Conservation (phyloP, 1,140 invertebrate species). For the Augochlora pura region DNA sequence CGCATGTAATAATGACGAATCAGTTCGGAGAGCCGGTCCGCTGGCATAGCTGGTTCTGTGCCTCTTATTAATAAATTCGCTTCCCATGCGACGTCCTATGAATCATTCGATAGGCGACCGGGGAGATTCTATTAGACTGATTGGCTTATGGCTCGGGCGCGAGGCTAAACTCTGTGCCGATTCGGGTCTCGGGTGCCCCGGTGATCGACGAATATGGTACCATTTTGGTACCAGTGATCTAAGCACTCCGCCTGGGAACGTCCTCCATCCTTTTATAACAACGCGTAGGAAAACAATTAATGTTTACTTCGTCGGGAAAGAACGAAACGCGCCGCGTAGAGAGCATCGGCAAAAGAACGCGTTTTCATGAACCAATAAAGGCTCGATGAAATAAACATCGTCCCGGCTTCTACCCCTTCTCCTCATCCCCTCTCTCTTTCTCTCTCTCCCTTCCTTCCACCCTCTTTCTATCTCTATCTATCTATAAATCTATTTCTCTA, state of each 20-base stretch:
- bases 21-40: conserved; percentile 41
- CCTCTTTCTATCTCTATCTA: too few species aligned
- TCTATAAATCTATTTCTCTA: too few species aligned
- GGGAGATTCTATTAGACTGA: conserved; percentile 69
- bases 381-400: not conserved
- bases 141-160: conserved; percentile 56
- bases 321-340: not conserved
- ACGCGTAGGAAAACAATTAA: conserved; percentile 26
- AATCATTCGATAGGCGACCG: conserved; percentile 67
- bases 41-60: conserved; percentile 43
- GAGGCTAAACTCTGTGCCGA: conserved; percentile 48
- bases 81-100: conserved; percentile 66
- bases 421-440: too few species aligned
- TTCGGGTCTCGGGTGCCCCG: conserved; percentile 54
- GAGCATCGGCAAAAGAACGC: not conserved
- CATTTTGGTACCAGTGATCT: not conserved
- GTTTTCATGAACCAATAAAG: conserved; percentile 25
- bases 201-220: not conserved
- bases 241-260: not conserved
- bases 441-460: too few species aligned
- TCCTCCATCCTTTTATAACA: conserved; percentile 7
- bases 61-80: conserved; percentile 67
- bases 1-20: conserved; percentile 66
- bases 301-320: not conserved
- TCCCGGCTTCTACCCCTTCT: too few species aligned